Evolutionary conservation across 2,888 invertebrate species (phyloP), one percentile per base, ranked within the genome.

Genomic region (Keiferia lycopersicella): DNA sequence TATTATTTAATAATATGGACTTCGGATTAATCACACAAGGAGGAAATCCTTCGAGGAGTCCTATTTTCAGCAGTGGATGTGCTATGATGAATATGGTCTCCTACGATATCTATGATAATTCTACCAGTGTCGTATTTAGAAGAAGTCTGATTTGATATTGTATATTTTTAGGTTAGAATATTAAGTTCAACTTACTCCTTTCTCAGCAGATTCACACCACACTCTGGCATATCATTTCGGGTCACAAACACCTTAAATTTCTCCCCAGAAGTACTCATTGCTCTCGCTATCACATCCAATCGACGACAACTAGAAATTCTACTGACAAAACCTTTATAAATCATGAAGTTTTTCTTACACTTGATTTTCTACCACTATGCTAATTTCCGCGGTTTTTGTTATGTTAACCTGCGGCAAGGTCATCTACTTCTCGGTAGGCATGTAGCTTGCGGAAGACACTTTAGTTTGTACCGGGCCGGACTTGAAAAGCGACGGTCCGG

Each of bases 221-320:
- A 83, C 62, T 89, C 77, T 2, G 95, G 95, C 86, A 95, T 93
- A 80, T 94, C 93, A 53, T 90, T 83, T 16, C 95, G 91, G n/a
- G 95, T 94, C 58, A 95, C 84, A 65, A 94, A 93, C 64, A 96
- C 93, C 77, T 92, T 92, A 26, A 92, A 92, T 77, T 86, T 89
- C 41, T 72, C 74, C 61, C 71, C 73, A 61, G 72, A 66, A 61
- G 66, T 71, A 69, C 86, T 85, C 89, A 90, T 91, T 62, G 79
- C 87, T 73, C 81, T 82, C 11, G 73, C 70, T 56, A 72, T 70
- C 58, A 66, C 68, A 51, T 56, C 68, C 30, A 69, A 58, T n/a
- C 60, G 7, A 26, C 26, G 38, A 62, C 39, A 39, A 20, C 62
- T 34, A 50, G 38, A 41, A 38, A 61, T n/a, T 50, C 51, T n/a